These are phyloP conservation scores for Acrobasis repandana DNA, from an alignment of 2,888 invertebrate species.

Conservation along the genomic window DNA sequence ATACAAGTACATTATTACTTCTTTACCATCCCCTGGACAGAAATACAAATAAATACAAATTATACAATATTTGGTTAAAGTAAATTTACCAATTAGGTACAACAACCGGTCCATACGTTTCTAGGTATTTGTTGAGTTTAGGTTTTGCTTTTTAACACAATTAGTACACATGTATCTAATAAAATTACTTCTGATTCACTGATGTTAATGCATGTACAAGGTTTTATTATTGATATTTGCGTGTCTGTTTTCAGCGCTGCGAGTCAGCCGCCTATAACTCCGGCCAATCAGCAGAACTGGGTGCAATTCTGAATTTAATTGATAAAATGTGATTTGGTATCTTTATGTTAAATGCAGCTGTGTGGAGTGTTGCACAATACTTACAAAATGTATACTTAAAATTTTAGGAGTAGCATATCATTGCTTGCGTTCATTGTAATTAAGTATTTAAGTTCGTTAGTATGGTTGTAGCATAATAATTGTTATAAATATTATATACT, in stretches of 20 bases:
- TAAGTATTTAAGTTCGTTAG: conserved; percentile 22
- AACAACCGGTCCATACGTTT: too few species aligned
- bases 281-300: conserved; percentile 76
- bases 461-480: conserved; percentile 11
- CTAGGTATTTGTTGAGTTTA: too few species aligned
- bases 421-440: conserved; percentile 31
- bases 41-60: too few species aligned
- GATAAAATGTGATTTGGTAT: conserved; percentile 61
- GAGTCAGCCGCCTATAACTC: conserved; percentile 59
- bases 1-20: too few species aligned
- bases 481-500: conserved; percentile 18
- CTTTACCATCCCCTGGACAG: too few species aligned
- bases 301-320: conserved; percentile 67
- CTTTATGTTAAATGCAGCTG: conserved; percentile 43
- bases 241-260: conserved; percentile 48
- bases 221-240: not conserved
- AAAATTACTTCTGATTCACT: too few species aligned
- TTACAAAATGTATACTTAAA: conserved; percentile 66
- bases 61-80: too few species aligned
- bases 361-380: conserved; percentile 67
- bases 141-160: too few species aligned
- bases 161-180: too few species aligned
- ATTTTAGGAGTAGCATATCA: conserved; percentile 50
- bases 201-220: not conserved
- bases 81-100: too few species aligned